These are phyloP conservation scores for Asbolus verrucosus DNA, from an alignment of 1,140 invertebrate species.

Conservation along the genomic window DNA sequence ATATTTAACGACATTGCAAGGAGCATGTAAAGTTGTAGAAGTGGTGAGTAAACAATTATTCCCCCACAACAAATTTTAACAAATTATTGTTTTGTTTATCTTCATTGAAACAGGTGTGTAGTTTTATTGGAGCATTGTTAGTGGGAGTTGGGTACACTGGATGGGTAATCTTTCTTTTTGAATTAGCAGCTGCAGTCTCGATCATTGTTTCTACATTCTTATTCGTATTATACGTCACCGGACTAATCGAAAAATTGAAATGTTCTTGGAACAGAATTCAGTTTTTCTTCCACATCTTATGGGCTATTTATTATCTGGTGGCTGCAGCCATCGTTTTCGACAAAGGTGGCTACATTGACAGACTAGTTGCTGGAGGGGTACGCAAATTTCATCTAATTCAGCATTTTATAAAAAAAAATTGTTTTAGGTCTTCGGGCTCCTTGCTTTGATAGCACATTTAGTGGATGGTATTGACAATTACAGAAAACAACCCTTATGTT, in stretches of 20 bases:
- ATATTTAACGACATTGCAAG: constrained; percentile 18
- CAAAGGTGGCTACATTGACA: background rate
- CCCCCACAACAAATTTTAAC: no score
- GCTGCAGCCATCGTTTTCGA: constrained; percentile 6
- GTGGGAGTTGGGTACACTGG: background rate
- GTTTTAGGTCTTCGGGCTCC: constrained; percentile 42
- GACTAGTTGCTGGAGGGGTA: constrained; percentile 38
- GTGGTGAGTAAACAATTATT: constrained; percentile 16
- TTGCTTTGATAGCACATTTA: constrained; percentile 29
- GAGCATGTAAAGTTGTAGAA: constrained; percentile 34
- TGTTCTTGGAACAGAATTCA: constrained; percentile 13
- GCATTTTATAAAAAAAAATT: constrained; percentile 1
- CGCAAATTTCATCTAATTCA: background rate
- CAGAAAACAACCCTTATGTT: constrained; percentile 23
- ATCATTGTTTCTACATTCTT: constrained; percentile 23
- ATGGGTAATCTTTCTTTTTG: background rate
- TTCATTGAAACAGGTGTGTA: background rate
- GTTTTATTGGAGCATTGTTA: constrained; percentile 37
- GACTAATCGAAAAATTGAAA: constrained; percentile 7
- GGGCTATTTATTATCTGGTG: constrained; percentile 30
- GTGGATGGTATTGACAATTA: constrained; percentile 38
- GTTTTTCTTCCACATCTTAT: constrained; percentile 20
- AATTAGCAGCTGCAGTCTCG: constrained; percentile 4
- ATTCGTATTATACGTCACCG: constrained; percentile 8
- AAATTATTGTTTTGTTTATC: no score